Evolutionary conservation across 2,888 invertebrate species (phyloP), one percentile per base, ranked within the genome.

Genomic region (Agrotis segetum): DNA sequence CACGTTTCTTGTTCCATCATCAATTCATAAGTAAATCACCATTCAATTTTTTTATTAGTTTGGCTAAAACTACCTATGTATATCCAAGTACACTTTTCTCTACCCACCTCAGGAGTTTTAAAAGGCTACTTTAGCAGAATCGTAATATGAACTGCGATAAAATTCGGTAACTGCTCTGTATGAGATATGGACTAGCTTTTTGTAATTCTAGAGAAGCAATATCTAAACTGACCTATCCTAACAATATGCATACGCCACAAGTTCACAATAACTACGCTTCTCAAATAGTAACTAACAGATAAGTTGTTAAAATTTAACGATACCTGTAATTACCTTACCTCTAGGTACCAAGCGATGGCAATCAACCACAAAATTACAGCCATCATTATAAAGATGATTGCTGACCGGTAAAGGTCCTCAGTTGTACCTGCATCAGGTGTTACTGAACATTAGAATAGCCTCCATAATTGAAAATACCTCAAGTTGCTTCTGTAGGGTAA

Each of bases 231-330:
- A 53, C 24, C 9, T 9, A 53, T 17, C 17, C 5, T 24, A 24
- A 53, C 53, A 24, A 9, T 24, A 24, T 16, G 21, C 21, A 16
- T 7, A 29, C 24, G 17, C 1, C 24, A 24, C 16, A 40, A 40
- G 9, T 17, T 3, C 53, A 24, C 24, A 29, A 53, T 24, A 53
- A 17, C 17, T 9, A 24, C 16, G 4, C 1, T 29, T 9, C 53
- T 24, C 24, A 17, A 17, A 53, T 17, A 53, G 21, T n/a, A 17
- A 9, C 24, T 24, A 1, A 17, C 11, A 29, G 29, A 17, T 34
- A 21, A 34, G 34, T 47, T 14, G 50, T 70, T 77, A 53, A 77
- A 70, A 47, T 77, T 70, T 75, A 47, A 76, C 70, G 46, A 60
- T 21, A 14, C 4, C 19, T 47, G 24, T n/a, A 60, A 64, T 52